phyloP scores from a whole-genome alignment of 2,113 vertebrate species.

The Capreolus pygargus region DNA sequence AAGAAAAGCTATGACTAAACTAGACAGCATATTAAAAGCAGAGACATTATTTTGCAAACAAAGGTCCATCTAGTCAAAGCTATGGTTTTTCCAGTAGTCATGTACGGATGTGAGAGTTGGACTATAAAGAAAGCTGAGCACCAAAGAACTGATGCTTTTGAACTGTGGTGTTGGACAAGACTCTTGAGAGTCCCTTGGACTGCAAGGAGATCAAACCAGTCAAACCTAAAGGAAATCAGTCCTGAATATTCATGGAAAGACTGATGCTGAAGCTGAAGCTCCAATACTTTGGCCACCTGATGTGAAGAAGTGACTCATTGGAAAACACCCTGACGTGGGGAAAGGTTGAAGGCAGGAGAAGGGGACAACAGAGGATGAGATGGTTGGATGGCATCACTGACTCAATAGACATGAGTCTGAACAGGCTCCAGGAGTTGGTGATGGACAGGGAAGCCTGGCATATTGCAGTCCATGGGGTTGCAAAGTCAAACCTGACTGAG shows the following conservation, averaged over 20 bases:
- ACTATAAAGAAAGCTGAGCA: neutral
- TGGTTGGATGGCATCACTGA: neutral
- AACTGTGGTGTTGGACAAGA: neutral
- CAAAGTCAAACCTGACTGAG: neutral
- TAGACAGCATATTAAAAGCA: neutral
- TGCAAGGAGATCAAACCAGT: neutral
- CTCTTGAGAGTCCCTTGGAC: neutral
- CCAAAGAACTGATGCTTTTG: neutral
- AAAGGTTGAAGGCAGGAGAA: neutral
- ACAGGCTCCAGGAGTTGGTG: neutral
- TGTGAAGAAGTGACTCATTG: neutral
- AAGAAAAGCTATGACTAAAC: neutral
- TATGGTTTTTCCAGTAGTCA: neutral
- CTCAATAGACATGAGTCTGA: neutral
- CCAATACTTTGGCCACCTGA: neutral
- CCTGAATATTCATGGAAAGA: neutral
- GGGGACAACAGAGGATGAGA: neutral
- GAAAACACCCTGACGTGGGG: neutral
- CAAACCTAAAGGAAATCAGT: neutral
- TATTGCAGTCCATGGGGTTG: neutral
- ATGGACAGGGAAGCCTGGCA: neutral
- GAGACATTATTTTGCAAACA: neutral
- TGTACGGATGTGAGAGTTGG: neutral
- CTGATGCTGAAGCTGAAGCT: neutral
- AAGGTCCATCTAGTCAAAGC: neutral